phyloP scores from a whole-genome alignment of 2,888 invertebrate genomes.

The Conchocele bisecta region DNA sequence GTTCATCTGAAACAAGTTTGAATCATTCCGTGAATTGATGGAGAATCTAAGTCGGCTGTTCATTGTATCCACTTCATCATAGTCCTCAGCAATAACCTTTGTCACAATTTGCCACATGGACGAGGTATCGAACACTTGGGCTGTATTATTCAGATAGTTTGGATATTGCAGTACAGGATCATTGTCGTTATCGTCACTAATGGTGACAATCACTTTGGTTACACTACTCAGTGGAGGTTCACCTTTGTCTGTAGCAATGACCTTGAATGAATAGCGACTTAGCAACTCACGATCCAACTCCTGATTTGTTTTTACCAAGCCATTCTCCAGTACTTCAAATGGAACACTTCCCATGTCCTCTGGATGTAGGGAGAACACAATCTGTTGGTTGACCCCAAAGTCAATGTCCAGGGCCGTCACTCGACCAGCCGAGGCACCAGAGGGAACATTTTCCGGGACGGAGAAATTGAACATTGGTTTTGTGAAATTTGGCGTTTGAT shows the following conservation, averaged over 20 bases:
- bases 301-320: slow-evolving; percentile 52
- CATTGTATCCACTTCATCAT: slow-evolving; percentile 65
- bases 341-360: slow-evolving; percentile 40
- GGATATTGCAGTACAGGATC: slow-evolving; percentile 75
- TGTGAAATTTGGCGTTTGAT: slow-evolving; percentile 45
- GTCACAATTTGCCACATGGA: slow-evolving; percentile 67
- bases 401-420: slow-evolving; percentile 50
- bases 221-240: slow-evolving; percentile 43
- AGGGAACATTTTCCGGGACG: slow-evolving; percentile 45
- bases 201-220: slow-evolving; percentile 52
- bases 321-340: slow-evolving; percentile 57
- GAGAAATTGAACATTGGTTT: slow-evolving; percentile 35
- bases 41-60: slow-evolving; percentile 71
- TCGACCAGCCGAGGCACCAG: slow-evolving; percentile 35
- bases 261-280: slow-evolving; percentile 57
- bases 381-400: slow-evolving; percentile 38
- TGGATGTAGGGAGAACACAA: slow-evolving; percentile 45
- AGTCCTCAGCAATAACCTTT: slow-evolving; percentile 68
- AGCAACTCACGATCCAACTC: slow-evolving; percentile 55
- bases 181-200: slow-evolving; percentile 78
- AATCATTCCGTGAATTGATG: slow-evolving; percentile 76
- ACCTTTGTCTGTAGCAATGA: slow-evolving; percentile 59
- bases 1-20: slow-evolving; percentile 65
- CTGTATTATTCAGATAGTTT: slow-evolving; percentile 64
- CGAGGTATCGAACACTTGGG: slow-evolving; percentile 58